phyloP scores from a whole-genome alignment of 2,888 invertebrate species.

The Apamea anceps region DNA sequence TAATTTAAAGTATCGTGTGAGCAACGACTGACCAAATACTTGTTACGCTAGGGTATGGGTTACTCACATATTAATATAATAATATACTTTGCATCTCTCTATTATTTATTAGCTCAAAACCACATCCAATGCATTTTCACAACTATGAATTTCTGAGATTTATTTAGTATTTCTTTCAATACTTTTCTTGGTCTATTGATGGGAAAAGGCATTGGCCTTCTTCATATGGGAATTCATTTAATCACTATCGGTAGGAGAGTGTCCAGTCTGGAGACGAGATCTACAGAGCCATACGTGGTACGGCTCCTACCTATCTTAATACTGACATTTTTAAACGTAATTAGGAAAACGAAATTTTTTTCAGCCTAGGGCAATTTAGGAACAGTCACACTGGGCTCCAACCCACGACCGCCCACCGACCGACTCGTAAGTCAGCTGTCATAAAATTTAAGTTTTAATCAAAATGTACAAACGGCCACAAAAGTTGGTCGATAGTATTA shows the following conservation, averaged over 20 bases:
- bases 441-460: conserved; percentile 50
- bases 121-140: not conserved
- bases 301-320: not conserved
- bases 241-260: too few relatives aligned
- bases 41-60: too few relatives aligned
- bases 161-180: not conserved
- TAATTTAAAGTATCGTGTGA: not conserved
- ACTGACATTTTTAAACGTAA: not conserved
- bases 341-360: not conserved
- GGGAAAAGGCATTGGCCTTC: too few relatives aligned
- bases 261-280: too few relatives aligned
- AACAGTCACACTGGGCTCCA: not conserved
- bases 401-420: not conserved
- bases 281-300: not conserved
- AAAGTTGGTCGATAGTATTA: conserved; percentile 46
- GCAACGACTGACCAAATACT: not conserved
- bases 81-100: not conserved
- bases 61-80: not conserved
- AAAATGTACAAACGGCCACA: conserved; percentile 29
- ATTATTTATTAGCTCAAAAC: not conserved
- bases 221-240: too few relatives aligned
- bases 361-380: not conserved
- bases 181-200: not conserved
- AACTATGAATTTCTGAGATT: not conserved
- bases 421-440: not conserved